These are phyloP conservation scores for Aleiodes sp. DNA, from an alignment of 1,140 invertebrate genomes.

Conservation along the genomic window DNA sequence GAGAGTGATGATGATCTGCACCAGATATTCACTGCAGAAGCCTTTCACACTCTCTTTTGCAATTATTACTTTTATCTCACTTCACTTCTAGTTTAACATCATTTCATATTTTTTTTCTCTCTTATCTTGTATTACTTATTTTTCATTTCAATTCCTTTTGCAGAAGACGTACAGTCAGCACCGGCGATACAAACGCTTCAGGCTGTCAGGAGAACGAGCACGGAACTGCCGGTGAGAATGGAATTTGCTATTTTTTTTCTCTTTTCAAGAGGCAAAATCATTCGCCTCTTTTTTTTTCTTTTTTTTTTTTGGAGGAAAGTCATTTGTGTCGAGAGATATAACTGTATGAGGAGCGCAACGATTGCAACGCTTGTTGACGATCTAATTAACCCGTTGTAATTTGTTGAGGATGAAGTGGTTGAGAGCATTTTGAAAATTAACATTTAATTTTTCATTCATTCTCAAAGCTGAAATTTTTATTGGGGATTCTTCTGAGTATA, in stretches of 20 bases:
- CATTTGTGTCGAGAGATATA: too few species aligned
- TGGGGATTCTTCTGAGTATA: too few species aligned
- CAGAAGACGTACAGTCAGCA: slow-evolving; percentile 28
- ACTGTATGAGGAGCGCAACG: background rate
- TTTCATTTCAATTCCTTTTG: background rate
- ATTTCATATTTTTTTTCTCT: background rate
- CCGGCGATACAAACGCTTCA: slow-evolving; percentile 2
- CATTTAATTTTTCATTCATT: too few species aligned
- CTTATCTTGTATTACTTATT: background rate
- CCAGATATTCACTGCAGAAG: background rate
- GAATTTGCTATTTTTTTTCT: background rate
- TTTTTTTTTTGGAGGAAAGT: too few species aligned
- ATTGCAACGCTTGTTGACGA: background rate
- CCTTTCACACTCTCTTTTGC: slow-evolving; percentile 18
- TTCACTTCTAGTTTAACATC: background rate
- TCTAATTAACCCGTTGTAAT: background rate
- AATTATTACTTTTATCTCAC: background rate
- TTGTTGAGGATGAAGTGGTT: background rate
- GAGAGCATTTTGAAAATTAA: background rate
- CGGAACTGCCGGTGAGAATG: slow-evolving; percentile 29
- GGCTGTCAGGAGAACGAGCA: background rate
- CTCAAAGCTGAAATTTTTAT: too few species aligned
- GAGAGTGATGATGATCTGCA: background rate
- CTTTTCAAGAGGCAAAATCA: background rate
- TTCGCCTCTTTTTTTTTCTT: too few species aligned